phyloP scores from a whole-genome alignment of 2,888 invertebrate species.

The Lithophane socia region DNA sequence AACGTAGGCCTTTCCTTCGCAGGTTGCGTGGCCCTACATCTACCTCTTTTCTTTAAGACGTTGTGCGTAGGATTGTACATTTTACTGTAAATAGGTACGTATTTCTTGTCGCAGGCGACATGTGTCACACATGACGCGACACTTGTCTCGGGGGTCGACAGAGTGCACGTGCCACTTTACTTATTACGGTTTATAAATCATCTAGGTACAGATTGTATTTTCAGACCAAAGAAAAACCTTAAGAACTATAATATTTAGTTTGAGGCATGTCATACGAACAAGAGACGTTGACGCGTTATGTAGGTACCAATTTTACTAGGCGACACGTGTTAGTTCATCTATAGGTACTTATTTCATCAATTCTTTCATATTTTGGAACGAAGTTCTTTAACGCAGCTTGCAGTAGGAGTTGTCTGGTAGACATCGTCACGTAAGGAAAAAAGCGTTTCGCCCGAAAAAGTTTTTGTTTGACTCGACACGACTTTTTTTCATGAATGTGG shows the following conservation, averaged over 20 bases:
- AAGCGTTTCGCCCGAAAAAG: too few relatives aligned
- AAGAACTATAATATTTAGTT: conserved; percentile 1
- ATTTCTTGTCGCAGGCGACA: conserved; percentile 22
- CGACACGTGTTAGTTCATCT: neutral
- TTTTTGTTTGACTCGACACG: too few relatives aligned
- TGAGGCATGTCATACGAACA: neutral
- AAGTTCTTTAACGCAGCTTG: too few relatives aligned
- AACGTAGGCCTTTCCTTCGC: neutral
- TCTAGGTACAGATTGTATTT: conserved; percentile 3
- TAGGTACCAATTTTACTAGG: neutral
- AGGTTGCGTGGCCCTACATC: conserved; percentile 18
- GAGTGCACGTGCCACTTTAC: conserved; percentile 29
- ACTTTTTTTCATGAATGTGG: neutral
- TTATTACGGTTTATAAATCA: conserved; percentile 20
- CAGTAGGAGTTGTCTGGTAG: too few relatives aligned
- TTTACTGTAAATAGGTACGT: conserved; percentile 34
- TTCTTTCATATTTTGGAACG: neutral
- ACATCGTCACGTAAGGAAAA: too few relatives aligned
- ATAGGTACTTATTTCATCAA: neutral
- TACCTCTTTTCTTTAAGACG: conserved; percentile 10
- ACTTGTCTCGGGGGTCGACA: conserved; percentile 9
- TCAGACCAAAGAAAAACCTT: neutral
- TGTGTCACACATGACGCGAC: conserved; percentile 16
- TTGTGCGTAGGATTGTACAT: conserved; percentile 27
- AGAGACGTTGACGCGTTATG: neutral